phyloP scores from a whole-genome alignment of 2,888 invertebrate genomes.

The Venusia cambrica region DNA sequence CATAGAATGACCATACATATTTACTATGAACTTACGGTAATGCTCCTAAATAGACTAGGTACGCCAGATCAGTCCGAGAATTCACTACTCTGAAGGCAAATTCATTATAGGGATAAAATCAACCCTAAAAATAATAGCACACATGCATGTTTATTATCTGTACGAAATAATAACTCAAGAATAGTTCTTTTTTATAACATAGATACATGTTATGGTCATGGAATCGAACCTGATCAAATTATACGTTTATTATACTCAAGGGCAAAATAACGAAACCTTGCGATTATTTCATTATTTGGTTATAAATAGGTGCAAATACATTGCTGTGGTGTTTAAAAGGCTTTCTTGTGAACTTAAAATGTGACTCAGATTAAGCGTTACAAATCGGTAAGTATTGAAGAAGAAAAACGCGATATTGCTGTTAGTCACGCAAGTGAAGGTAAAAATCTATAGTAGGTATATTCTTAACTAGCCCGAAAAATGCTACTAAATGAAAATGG shows the following conservation, averaged over 20 bases:
- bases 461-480: no score
- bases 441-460: no score
- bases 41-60: no score
- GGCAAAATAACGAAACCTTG: slow-evolving; percentile 23
- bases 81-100: no score
- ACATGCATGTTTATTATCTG: slow-evolving; percentile 10
- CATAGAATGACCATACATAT: no score
- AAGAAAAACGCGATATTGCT: slow-evolving; percentile 17
- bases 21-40: no score
- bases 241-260: slow-evolving; percentile 10
- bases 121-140: slow-evolving; percentile 9
- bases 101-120: neutral
- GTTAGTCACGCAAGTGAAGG: slow-evolving; percentile 21
- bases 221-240: slow-evolving; percentile 11
- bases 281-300: no score
- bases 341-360: slow-evolving; percentile 13
- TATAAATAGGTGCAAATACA: slow-evolving; percentile 22
- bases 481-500: slow-evolving; percentile 31
- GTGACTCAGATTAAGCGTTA: slow-evolving; percentile 11
- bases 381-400: slow-evolving; percentile 13
- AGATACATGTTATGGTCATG: no score
- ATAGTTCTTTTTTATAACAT: no score
- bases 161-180: no score
- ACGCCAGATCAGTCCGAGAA: no score
- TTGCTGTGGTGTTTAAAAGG: slow-evolving; percentile 18